Base-by-base conservation (phyloP, 2,888 invertebrate genomes). In the Monoplex corrugatus region DNA sequence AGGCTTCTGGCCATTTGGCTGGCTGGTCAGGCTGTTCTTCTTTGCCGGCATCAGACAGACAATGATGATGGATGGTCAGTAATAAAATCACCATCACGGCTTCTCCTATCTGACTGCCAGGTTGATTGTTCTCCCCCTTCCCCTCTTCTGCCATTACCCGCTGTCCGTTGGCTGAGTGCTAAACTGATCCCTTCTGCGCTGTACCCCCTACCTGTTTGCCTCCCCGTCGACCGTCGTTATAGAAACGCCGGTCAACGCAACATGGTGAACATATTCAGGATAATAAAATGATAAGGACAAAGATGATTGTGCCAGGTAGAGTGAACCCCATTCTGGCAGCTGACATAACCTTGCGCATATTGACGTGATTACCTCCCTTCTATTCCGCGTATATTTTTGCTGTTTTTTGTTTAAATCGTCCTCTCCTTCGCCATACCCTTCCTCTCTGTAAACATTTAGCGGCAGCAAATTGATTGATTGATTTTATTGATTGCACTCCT, bases 11-110 rank as follows among this genome's bases (percentile, higher is more conserved):
- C 35, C 72, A 19, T 10, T 35, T 72, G 72, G 72, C 8, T 19
- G 72, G 72, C 78, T 80, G 40, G 78, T 23, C 57, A 50, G 35
- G 35, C 57, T 23, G 19, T 57, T 57, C 38, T 28, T 32, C 2
- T 23, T 57, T 84, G 45, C 16, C 8, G 82, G 84, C n/a, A 6
- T 57, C 84, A 57, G 84, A n/a, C n/a, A n/a, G n/a, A 50, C 68
- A 68, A 86, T 86, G 86, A 86, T 86, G 86, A 86, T 68, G 86
- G 86, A 86, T 86, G 68, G 86, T 3, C 19, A 13, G 43, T 68
- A 86, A 86, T 86, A 86, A 63, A 86, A 86, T 86, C 86, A 68
- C 57, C 84, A 86, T 63, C 86, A 68, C 86, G 40, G 40, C 38
- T 40, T 32, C 63, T 28, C 43, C 86, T 40, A 19, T 43, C 86